Evolutionary conservation across 2,888 invertebrate genomes (phyloP).

Genomic region (Teleiodes luculella): DNA sequence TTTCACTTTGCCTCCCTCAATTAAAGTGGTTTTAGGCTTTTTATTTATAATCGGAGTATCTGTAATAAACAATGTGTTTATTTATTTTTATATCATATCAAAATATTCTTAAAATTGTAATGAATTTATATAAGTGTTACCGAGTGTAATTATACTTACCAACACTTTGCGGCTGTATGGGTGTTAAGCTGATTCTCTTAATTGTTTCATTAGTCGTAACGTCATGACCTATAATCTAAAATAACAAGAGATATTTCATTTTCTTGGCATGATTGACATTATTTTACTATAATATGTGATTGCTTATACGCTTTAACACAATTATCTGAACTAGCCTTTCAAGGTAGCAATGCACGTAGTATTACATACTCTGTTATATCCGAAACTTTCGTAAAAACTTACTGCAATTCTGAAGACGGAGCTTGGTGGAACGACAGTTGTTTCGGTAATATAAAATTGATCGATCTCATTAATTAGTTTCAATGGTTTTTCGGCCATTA

Average conservation of each 20-base stretch:
- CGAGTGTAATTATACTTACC: background rate
- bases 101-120: background rate
- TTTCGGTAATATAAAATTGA: slow-evolving; percentile 39
- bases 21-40: slow-evolving; percentile 34
- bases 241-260: too few species aligned
- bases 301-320: too few species aligned
- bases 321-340: too few species aligned
- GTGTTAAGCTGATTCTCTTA: slow-evolving; percentile 34
- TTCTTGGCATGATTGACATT: too few species aligned
- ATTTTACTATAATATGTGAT: too few species aligned
- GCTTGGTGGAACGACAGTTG: slow-evolving; percentile 35
- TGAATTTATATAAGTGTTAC: background rate
- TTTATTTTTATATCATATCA: too few species aligned
- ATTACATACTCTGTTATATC: too few species aligned
- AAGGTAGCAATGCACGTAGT: too few species aligned
- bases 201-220: slow-evolving; percentile 28
- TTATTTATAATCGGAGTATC: slow-evolving; percentile 13
- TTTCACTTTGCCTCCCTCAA: slow-evolving; percentile 26
- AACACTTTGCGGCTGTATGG: slow-evolving; percentile 34
- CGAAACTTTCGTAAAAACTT: too few species aligned
- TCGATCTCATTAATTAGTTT: slow-evolving; percentile 27
- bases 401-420: slow-evolving; percentile 45
- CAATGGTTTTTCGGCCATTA: slow-evolving; percentile 32
- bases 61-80: background rate
- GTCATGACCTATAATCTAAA: slow-evolving; percentile 41